A percentile compares a stretch with the other conserved stretches of the same genome.
These are phyloP conservation scores for Spongia lamella DNA, from an alignment of 37 sponge, comb jelly and placozoan genomes.

Conservation along the genomic window DNA sequence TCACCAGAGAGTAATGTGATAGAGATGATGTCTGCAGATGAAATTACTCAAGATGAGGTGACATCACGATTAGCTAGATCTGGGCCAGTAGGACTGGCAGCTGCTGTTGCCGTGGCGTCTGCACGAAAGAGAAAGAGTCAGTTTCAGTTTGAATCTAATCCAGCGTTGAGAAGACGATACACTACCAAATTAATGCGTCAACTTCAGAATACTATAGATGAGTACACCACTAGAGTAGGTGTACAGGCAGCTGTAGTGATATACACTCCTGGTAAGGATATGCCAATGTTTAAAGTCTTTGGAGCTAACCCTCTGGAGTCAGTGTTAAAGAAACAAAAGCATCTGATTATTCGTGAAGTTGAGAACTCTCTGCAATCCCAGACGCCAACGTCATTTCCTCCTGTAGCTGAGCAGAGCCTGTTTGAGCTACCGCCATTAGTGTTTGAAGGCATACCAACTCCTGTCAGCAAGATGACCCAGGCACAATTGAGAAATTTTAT, in stretches of 20 bases:
- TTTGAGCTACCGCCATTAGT: slow-evolving; percentile 85
- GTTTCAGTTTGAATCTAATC: slow-evolving; percentile 82
- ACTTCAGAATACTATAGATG: slow-evolving; percentile 76
- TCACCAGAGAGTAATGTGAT: slow-evolving; percentile 59
- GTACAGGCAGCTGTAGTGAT: slow-evolving; percentile 80
- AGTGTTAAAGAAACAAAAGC: slow-evolving; percentile 62
- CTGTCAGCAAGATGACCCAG: slow-evolving; percentile 92
- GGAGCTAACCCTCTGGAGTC: slow-evolving; percentile 74
- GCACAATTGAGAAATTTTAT: slow-evolving; percentile 90
- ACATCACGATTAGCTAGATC: slow-evolving; percentile 66
- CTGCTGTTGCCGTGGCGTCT: slow-evolving; percentile 82
- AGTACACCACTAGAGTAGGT: slow-evolving; percentile 83
- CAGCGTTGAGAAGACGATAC: slow-evolving; percentile 80
- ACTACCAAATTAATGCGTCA: slow-evolving; percentile 72
- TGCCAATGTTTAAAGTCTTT: slow-evolving; percentile 74
- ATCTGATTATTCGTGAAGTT: slow-evolving; percentile 49
- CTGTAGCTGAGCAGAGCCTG: slow-evolving; percentile 9
- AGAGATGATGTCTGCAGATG: slow-evolving; percentile 36
- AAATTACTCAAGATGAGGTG: slow-evolving; percentile 61
- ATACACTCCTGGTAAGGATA: slow-evolving; percentile 69
- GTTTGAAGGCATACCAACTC: slow-evolving; percentile 92
- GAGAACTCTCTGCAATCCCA: slow-evolving; percentile 53
- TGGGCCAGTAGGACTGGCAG: slow-evolving; percentile 80
- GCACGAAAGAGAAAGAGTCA: slow-evolving; percentile 55
- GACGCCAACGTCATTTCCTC: slow-evolving; percentile 1